A percentile compares a stretch with the other conserved stretches of the same genome.
phyloP scores from a whole-genome alignment of 2,888 invertebrate species.

The Spilarctia lutea region DNA sequence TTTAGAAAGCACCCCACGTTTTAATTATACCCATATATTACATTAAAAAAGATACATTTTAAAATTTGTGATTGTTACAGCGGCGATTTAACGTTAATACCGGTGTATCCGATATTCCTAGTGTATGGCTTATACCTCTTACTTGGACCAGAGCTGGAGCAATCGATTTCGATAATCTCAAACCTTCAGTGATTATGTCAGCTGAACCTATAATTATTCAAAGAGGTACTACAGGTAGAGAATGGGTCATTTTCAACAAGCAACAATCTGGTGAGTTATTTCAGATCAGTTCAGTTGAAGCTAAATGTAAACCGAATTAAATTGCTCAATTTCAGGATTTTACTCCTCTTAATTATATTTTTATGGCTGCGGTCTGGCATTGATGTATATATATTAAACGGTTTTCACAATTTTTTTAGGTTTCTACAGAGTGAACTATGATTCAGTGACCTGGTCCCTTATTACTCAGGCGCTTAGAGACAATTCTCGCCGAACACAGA shows the following conservation, averaged over 20 bases:
- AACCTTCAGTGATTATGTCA: conserved; percentile 71
- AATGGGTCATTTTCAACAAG: conserved; percentile 88
- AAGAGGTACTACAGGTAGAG: conserved; percentile 65
- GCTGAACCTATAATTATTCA: conserved; percentile 54
- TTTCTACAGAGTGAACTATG: conserved; percentile 88
- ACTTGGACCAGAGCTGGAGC: conserved; percentile 78
- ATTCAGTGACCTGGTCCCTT: conserved; percentile 84
- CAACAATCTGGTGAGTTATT: conserved; percentile 83
- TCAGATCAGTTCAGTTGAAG: not conserved
- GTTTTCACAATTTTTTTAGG: conserved; percentile 68
- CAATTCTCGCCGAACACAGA: conserved; percentile 64
- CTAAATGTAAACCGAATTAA: too few relatives aligned
- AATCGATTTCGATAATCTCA: conserved; percentile 71
- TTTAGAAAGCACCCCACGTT: too few relatives aligned
- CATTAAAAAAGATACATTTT: not conserved
- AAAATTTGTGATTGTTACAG: conserved; percentile 47
- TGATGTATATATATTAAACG: not conserved
- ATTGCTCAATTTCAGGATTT: too few relatives aligned
- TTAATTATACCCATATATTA: not conserved
- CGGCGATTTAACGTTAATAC: conserved; percentile 71
- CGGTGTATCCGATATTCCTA: conserved; percentile 56
- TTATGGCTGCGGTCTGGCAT: not conserved
- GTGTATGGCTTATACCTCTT: conserved; percentile 76
- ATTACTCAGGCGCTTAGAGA: conserved; percentile 81
- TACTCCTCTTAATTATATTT: too few relatives aligned